Evolutionary conservation across 2,888 invertebrate genomes (phyloP).

Genomic region (Chrysopilus asiliformis): DNA sequence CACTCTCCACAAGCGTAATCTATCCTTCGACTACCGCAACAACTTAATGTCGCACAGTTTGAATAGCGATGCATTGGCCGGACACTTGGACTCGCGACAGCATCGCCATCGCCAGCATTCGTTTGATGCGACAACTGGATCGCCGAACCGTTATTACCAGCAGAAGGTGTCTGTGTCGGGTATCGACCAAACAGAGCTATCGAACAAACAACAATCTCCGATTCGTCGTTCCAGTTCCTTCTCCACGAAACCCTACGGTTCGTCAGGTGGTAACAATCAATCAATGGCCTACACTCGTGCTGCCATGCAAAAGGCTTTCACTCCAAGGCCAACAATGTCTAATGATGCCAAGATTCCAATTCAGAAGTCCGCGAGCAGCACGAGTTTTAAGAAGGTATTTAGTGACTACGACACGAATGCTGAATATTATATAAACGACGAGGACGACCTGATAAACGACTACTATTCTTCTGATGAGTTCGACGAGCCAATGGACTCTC

Average conservation of each 20-base stretch:
- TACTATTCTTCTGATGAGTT: constrained; percentile 23
- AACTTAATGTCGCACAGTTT: constrained; percentile 34
- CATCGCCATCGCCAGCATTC: constrained; percentile 33
- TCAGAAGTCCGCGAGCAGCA: constrained; percentile 35
- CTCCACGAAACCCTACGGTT: constrained; percentile 35
- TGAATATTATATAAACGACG: constrained; percentile 35
- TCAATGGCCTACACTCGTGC: neutral
- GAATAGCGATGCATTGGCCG: constrained; percentile 20
- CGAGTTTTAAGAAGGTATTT: constrained; percentile 31
- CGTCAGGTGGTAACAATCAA: neutral
- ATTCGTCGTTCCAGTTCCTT: constrained; percentile 58
- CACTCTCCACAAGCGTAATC: constrained; percentile 18
- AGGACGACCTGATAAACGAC: constrained; percentile 25
- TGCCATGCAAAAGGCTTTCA: neutral
- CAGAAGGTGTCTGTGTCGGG: constrained; percentile 11
- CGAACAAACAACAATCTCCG: constrained; percentile 28
- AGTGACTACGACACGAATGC: constrained; percentile 33
- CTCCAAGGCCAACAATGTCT: constrained; percentile 15
- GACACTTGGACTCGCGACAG: constrained; percentile 15
- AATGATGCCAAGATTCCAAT: constrained; percentile 25
- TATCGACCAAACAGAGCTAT: constrained; percentile 21
- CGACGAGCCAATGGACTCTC: constrained; percentile 25
- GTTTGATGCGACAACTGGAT: constrained; percentile 22
- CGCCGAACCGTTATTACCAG: constrained; percentile 8
- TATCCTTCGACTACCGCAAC: constrained; percentile 16